phyloP scores from a whole-genome alignment of 2,888 invertebrate genomes.

The Synanthedon andrenaeformis region DNA sequence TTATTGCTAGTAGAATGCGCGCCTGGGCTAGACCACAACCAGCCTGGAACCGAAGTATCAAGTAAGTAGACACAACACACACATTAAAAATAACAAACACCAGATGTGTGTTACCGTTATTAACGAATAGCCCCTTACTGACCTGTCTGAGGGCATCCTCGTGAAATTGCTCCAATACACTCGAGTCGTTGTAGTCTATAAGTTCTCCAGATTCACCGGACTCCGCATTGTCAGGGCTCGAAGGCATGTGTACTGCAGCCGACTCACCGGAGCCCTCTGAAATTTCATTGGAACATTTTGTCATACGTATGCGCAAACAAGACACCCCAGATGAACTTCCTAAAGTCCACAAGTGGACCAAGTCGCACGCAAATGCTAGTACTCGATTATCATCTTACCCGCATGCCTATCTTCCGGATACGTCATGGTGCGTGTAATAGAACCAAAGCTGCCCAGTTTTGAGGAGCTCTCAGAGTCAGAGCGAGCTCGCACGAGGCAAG shows the following conservation, averaged over 20 bases:
- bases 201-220: slow-evolving; percentile 62
- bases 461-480: slow-evolving; percentile 62
- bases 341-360: too few relatives aligned
- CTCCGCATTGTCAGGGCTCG: slow-evolving; percentile 33
- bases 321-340: too few relatives aligned
- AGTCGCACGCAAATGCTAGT: too few relatives aligned
- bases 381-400: slow-evolving; percentile 15
- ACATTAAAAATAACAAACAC: too few relatives aligned
- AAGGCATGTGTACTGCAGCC: slow-evolving; percentile 29
- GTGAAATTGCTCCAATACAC: slow-evolving; percentile 79
- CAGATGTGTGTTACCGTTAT: too few relatives aligned
- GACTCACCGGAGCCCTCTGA: slow-evolving; percentile 58
- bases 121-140: neutral
- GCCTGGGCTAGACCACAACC: slow-evolving; percentile 79
- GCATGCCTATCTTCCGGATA: slow-evolving; percentile 48
- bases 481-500: slow-evolving; percentile 68
- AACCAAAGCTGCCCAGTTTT: slow-evolving; percentile 50
- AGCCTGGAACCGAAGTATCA: slow-evolving; percentile 53
- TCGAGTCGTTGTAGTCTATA: slow-evolving; percentile 71
- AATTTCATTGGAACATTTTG: too few relatives aligned
- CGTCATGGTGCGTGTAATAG: slow-evolving; percentile 42
- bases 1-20: slow-evolving; percentile 73
- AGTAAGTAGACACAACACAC: neutral
- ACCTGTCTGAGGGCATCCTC: slow-evolving; percentile 81
- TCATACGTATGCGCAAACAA: too few relatives aligned